Evolutionary conservation across 2,113 vertebrate genomes (phyloP), one percentile per base, ranked within the genome.

Genomic region (Callaeas wilsoni): DNA sequence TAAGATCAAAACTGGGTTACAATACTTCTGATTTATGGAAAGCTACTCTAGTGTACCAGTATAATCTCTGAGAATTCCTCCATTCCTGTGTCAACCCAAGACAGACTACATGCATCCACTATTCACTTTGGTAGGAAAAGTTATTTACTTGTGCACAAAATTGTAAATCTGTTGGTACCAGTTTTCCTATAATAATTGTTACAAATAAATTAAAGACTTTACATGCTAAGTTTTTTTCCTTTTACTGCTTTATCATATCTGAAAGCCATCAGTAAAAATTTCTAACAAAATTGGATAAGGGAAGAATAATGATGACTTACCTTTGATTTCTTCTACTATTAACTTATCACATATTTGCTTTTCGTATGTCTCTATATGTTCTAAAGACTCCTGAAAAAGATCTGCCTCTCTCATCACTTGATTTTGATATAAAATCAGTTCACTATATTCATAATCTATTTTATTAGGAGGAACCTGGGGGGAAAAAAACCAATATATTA

Each of bases 391-490:
- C 80, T 98, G 97, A 97, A 98, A 98, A 10, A 98, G 95, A 94
- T 98, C 97, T 95, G 98, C 98, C 80, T 98, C 98, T 96, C 97
- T 97, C 98, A 98, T 98, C 77, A 98, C 98, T 97, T 98, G 98
- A 95, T 98, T 98, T 92, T 98, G 98, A 94, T 98, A 98, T 35
- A 98, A 62, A 84, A 98, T 97, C 77, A 98, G 93, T 96, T 98
- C 98, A 93, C 98, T 98, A 88, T 98, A 98, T 80, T 98, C 98
- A 97, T 98, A 98, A 78, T 98, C 98, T 94, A 98, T 94, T 97
- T 98, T 98, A 93, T 98, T 98, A 71, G 96, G 97, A 92, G 98
- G 97, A 97, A 98, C 90, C 98, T 98, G 63, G 13, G 32, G 27
- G 13, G 3, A 33, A 35, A 95, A 89, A 94, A 85, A 52, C 3